Evolutionary conservation across 2,888 invertebrate species (phyloP), one percentile per base, ranked within the genome.

Genomic region (Notodromas monacha): DNA sequence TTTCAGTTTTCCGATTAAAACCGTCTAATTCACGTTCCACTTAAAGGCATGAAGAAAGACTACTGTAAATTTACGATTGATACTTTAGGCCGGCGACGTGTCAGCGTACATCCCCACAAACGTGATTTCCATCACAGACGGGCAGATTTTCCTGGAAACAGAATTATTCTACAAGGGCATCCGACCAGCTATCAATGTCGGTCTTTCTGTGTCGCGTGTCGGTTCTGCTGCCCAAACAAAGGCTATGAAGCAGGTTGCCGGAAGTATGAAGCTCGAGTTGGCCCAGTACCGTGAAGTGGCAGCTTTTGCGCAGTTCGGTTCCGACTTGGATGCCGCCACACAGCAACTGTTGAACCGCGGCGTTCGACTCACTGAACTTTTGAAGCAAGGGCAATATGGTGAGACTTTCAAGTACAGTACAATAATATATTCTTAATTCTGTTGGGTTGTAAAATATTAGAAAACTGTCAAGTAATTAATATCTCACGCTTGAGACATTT

Each of bases 61-160:
- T 3, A n/a, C 13, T 3, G 28, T 28, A 10, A 12, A 14, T 13
- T 13, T 2, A 6, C 6, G 16, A 10, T 14, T 31, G 15, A 10
- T 14, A 26, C 16, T 11, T 30, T 12, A 29, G 39, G 60, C 60
- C 39, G 61, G 60, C 43, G 60, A 60, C 45, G 60, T 61, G 43
- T 61, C 60, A 15, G 60, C 61, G 26, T 61, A 60, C 48, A 60
- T 60, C 46, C 60, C 60, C 36, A 60, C 61, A 40, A 60, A 60
- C 40, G 61, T 60, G 34, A 60, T 60, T 43, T 60, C 59, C 40
- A 60, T 60, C 47, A 61, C 60, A 35, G 60, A 60, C 40, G 60
- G 60, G 35, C 61, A 60, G 45, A 60, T 60, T 43, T 60, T 60
- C 51, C 50, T 60, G 44, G 60, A 61, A 43, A 59, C 58, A 38